Base-by-base conservation (phyloP, 2,797 vertebrate species). In the Eurystomus glaucurus region DNA sequence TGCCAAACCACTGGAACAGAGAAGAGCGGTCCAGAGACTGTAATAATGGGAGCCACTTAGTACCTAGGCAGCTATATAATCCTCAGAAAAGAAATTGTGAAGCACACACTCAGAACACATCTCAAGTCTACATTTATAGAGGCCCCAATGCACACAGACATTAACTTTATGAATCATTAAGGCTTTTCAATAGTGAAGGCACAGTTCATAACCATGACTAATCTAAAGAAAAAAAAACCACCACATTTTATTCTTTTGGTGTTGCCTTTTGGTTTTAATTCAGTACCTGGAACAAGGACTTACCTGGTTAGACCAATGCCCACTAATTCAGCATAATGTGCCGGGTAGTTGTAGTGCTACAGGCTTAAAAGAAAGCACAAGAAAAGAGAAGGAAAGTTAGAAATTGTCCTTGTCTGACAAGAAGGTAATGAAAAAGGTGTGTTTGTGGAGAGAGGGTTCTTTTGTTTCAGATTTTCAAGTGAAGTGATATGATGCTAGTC, bases 1-100 rank as follows among this genome's bases (percentile, higher is more conserved):
- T 90, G 84, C 70, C 92, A 92, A 93, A 65, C 68, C 58, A 80
- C 51, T 79, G 60, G 51, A 70, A 74, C 3, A 88, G 48, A 94
- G 74, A 60, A 52, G 41, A 87, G 76, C 88, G 74, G 29, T 43
- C 22, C 87, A 80, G 85, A 91, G 93, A 77, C 71, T 41, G 35
- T 70, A 29, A 35, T 82, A 72, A 87, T 87, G 48, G 68, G 45
- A 93, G 22, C 43, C 43, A 64, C 57, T 87, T 70, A 84, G 58
- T 46, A 64, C 43, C 28, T 46, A 61, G 58, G 60, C 20, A 7
- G 45, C 41, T 77, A 7, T 33, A 68, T 33, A 83, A 82, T 85
- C 74, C 75, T 85, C 55, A 74, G 74, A 70, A 87, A 95, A 92
- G 14, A 91, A 71, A 62, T 31, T 62, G 70, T 6, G 3, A 91